phyloP scores from a whole-genome alignment of 2,888 invertebrate species.

The Dynastes tityus region DNA sequence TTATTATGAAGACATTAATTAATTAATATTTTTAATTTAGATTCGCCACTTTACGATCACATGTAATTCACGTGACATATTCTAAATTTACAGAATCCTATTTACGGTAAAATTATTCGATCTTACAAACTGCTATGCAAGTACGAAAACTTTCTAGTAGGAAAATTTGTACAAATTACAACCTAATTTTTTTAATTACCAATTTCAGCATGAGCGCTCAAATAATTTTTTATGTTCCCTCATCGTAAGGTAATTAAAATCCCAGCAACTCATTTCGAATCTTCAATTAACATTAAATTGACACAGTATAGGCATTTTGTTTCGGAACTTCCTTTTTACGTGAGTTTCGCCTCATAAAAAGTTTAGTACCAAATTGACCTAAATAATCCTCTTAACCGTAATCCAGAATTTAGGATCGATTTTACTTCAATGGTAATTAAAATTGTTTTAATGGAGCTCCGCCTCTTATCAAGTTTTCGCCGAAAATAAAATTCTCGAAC shows the following conservation, averaged over 20 bases:
- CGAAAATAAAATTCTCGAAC: conserved; percentile 16
- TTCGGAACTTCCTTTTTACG: neutral
- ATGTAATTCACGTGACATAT: too few relatives aligned
- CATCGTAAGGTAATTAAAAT: neutral
- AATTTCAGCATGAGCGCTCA: too few relatives aligned
- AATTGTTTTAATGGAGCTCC: conserved; percentile 10
- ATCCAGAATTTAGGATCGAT: conserved; percentile 13
- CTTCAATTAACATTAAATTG: conserved; percentile 7
- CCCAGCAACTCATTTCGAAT: neutral
- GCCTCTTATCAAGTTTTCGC: neutral
- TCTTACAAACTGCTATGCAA: too few relatives aligned
- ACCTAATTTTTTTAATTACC: too few relatives aligned
- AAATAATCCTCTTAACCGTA: conserved; percentile 13
- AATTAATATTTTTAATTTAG: too few relatives aligned
- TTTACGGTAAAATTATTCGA: too few relatives aligned
- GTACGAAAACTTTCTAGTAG: too few relatives aligned
- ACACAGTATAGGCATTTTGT: conserved; percentile 12
- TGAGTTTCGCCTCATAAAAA: neutral
- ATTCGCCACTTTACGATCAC: too few relatives aligned
- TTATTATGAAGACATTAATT: too few relatives aligned
- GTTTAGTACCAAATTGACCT: conserved; percentile 16
- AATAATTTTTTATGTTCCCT: neutral
- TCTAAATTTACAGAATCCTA: too few relatives aligned
- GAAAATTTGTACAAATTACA: too few relatives aligned
- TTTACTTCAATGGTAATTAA: conserved; percentile 16